Percentiles rank a stretch among this genome's conserved stretches.
phyloP scores from a whole-genome alignment of 1,140 invertebrate species.

The Tetragonula clypearis region DNA sequence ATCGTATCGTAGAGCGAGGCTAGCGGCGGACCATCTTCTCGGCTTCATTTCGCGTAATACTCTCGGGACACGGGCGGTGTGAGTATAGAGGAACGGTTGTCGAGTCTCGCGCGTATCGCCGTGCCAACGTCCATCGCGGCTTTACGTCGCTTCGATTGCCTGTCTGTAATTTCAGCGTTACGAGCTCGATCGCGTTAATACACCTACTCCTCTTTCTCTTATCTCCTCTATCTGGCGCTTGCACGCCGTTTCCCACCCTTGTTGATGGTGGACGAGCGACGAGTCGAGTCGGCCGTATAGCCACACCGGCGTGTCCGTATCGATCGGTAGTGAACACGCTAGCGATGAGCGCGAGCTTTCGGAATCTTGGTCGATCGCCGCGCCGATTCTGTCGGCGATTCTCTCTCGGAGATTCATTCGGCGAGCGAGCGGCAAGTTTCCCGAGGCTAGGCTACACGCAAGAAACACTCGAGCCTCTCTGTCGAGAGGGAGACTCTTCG shows the following conservation, averaged over 20 bases:
- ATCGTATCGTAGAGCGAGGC: conserved; percentile 64
- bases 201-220: conserved; percentile 28
- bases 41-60: conserved; percentile 75
- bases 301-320: background rate
- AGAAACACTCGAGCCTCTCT: conserved; percentile 51
- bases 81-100: conserved; percentile 19
- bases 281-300: no score
- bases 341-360: background rate
- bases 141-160: conserved; percentile 65
- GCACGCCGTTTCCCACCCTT: background rate
- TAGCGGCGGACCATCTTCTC: conserved; percentile 43
- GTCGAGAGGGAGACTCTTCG: conserved; percentile 33
- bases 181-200: conserved; percentile 67
- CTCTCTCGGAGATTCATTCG: background rate
- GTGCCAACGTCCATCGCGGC: conserved; percentile 59
- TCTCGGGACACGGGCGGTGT: conserved; percentile 63
- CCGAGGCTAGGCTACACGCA: background rate
- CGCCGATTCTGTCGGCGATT: background rate
- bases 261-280: background rate
- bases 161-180: conserved; percentile 61
- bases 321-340: background rate
- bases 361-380: background rate
- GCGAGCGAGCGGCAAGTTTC: background rate
- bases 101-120: conserved; percentile 4
- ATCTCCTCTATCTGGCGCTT: background rate